Conservation (phyloP, 1,140 invertebrate species). For the Polypedilum pembai region DNA sequence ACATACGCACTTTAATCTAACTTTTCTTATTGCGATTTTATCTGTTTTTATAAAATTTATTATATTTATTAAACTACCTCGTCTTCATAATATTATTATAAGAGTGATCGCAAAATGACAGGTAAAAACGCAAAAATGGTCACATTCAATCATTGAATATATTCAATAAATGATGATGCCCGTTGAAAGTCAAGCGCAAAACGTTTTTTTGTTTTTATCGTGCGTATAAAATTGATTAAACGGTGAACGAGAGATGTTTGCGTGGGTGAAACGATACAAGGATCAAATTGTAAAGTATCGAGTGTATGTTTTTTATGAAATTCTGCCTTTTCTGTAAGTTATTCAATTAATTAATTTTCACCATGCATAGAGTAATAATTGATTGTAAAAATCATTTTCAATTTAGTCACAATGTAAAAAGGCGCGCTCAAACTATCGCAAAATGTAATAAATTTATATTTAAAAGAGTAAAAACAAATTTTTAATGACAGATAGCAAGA, state of each 20-base stretch:
- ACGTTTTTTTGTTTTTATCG: background rate
- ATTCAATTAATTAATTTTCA: background rate
- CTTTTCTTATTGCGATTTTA: background rate
- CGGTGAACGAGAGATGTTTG: background rate
- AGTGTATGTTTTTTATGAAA: background rate
- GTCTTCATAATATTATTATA: background rate
- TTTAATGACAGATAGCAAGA: background rate
- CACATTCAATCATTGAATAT: background rate
- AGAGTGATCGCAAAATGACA: background rate
- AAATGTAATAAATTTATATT: conserved; percentile 20
- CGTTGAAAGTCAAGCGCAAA: background rate
- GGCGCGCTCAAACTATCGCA: background rate
- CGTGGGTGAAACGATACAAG: background rate
- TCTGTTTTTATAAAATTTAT: background rate
- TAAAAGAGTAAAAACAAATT: background rate
- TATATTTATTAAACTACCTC: background rate
- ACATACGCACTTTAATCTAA: background rate
- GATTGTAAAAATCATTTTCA: background rate
- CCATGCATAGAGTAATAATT: background rate
- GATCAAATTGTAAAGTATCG: background rate
- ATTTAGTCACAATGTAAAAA: background rate
- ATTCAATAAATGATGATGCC: background rate
- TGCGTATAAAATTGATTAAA: background rate
- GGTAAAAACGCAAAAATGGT: background rate
- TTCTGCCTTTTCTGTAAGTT: background rate